These are phyloP conservation scores for Sturnira hondurensis DNA, from an alignment of 2,113 vertebrate species.

Conservation along the genomic window DNA sequence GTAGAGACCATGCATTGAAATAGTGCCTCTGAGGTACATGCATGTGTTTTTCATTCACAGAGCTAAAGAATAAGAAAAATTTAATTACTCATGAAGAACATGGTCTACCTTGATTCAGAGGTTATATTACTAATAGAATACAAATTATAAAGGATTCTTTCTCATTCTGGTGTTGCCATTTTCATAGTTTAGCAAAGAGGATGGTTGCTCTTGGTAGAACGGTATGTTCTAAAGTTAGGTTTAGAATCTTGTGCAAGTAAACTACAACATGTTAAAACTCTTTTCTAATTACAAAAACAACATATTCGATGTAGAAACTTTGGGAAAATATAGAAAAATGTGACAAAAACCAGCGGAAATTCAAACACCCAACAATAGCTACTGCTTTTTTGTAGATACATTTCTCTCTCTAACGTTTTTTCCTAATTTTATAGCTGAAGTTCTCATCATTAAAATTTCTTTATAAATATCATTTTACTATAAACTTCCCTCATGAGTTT, in stretches of 20 bases:
- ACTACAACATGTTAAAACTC: not conserved
- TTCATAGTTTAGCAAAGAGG: not conserved
- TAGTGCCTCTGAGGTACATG: not conserved
- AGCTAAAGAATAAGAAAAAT: slow-evolving; percentile 45
- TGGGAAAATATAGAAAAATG: not conserved
- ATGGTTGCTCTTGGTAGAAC: slow-evolving; percentile 46
- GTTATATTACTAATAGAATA: slow-evolving; percentile 2
- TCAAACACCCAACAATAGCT: not conserved
- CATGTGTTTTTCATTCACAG: slow-evolving; percentile 1
- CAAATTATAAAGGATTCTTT: slow-evolving; percentile 41
- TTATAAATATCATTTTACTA: not conserved
- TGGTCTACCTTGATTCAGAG: not conserved
- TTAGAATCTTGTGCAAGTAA: not conserved
- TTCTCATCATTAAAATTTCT: not conserved
- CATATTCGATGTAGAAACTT: not conserved
- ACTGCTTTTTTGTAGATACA: not conserved
- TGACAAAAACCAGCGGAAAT: not conserved
- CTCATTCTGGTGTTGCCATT: not conserved
- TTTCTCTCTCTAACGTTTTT: not conserved
- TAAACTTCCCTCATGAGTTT: not conserved
- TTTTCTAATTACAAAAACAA: slow-evolving; percentile 18
- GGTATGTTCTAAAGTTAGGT: not conserved
- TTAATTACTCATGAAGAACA: slow-evolving; percentile 41
- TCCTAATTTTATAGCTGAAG: not conserved
- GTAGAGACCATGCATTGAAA: slow-evolving; percentile 37